A percentile compares a stretch with the other conserved stretches of the same genome.
Evolutionary conservation across 2,888 invertebrate species (phyloP).

Genomic region (Caprella mutica): DNA sequence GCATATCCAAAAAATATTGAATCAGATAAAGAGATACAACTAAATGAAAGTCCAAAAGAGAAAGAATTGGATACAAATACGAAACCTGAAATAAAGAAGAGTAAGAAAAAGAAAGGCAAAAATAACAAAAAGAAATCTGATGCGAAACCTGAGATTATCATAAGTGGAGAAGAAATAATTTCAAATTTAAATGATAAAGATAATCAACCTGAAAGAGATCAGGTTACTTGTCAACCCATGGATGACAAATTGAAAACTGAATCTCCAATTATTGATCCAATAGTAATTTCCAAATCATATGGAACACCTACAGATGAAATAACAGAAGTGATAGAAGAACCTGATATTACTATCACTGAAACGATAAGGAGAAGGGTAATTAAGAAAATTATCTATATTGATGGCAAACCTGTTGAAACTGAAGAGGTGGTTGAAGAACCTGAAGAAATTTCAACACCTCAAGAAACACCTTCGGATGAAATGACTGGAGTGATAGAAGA

Average conservation of each 20-base stretch:
- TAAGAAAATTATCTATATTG: slow-evolving; percentile 12
- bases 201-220: slow-evolving; percentile 10
- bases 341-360: slow-evolving; percentile 1
- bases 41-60: no score
- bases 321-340: slow-evolving; percentile 1
- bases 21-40: background rate
- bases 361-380: slow-evolving; percentile 6
- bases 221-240: background rate
- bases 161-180: no score
- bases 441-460: slow-evolving; percentile 15
- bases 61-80: slow-evolving; percentile 9
- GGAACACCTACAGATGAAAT: background rate
- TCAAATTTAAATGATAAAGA: slow-evolving; percentile 11
- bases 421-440: background rate
- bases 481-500: slow-evolving; percentile 13
- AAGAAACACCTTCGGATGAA: slow-evolving; percentile 5
- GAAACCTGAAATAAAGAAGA: slow-evolving; percentile 18
- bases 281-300: background rate
- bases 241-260: no score
- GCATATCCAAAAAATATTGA: background rate
- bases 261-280: background rate
- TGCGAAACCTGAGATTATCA: no score
- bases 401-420: slow-evolving; percentile 15
- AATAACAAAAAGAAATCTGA: slow-evolving; percentile 10
- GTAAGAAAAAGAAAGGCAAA: slow-evolving; percentile 15